Base-by-base conservation (phyloP, 35 echinoderm and acorn worm species). In the Diadema setosum region DNA sequence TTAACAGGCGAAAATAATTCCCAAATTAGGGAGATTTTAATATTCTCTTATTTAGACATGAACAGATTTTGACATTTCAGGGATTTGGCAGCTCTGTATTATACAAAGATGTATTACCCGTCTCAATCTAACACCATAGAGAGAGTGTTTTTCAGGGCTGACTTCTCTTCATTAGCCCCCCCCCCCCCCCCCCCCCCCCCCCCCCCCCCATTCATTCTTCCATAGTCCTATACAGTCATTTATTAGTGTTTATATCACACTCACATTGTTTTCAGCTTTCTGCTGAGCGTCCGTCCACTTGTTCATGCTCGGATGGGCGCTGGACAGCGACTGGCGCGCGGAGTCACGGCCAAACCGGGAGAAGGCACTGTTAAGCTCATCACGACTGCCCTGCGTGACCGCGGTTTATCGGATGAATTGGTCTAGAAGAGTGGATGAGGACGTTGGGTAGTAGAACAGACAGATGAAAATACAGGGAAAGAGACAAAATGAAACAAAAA, bases 281-380 rank as follows among this genome's bases (percentile, higher is more conserved):
- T 97, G 73, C 57, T 97, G 95, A 20, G 95, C 95, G 56, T 97
- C 95, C 15, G 91, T 91, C 95, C 95, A 97, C 46, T 93, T 97
- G 83, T 82, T 92, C 82, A 93, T 88, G 41, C 87, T 90, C 1
- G 91, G 87, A 76, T 93, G 91, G 27, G 89, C 85, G 67, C 89
- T 87, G 25, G 92, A 94, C 50, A 94, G 87, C 12, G 95, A 97
- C 37, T 92, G 90, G 43, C 96, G 80, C 36, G 93, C 88, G 3
- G 96, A 99, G 70, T 99, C 92, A 36, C 96, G 92, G 20, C 96
- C 93, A 69, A 99, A 99, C 57, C 92, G 75, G 33, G 78, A 61
- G 65, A 99, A 99, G 86, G 96, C 89, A 74, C 75, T 90, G 55
- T 48, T 57, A 15, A 93, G 46, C 26, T 94, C 92, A 24, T 52